Evolutionary conservation across 2,113 vertebrate genomes (phyloP).

Genomic region (Scortum barcoo): DNA sequence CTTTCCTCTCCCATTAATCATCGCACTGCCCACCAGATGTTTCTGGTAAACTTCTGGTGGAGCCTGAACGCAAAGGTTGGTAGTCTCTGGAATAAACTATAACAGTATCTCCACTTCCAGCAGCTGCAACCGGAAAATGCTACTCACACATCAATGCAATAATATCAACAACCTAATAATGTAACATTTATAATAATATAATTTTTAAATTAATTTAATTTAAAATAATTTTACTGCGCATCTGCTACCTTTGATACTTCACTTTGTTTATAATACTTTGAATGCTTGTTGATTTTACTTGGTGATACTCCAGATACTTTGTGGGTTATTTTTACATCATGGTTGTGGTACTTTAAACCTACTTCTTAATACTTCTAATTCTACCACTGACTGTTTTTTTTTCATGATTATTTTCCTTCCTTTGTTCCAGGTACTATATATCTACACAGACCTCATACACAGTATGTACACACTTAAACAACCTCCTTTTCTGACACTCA

Average conservation of each 20-base stretch:
- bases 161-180: not conserved
- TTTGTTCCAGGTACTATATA: not conserved
- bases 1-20: not conserved
- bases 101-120: not conserved
- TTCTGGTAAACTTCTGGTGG: not conserved
- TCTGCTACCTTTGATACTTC: no score
- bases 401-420: not conserved
- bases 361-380: not conserved
- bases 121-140: not conserved
- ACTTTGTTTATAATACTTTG: no score
- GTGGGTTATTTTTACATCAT: no score
- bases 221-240: not conserved
- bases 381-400: no score
- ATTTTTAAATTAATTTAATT: no score
- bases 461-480: not conserved
- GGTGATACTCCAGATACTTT: no score
- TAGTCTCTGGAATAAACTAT: not conserved
- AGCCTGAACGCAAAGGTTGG: no score
- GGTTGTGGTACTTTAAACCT: not conserved
- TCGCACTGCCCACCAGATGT: not conserved
- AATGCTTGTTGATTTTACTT: not conserved
- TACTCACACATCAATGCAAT: not conserved
- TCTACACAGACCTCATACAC: not conserved
- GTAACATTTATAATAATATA: not conserved
- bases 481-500: not conserved